Conservation (phyloP, 2,113 vertebrate species). For the Amphiprion percula region DNA sequence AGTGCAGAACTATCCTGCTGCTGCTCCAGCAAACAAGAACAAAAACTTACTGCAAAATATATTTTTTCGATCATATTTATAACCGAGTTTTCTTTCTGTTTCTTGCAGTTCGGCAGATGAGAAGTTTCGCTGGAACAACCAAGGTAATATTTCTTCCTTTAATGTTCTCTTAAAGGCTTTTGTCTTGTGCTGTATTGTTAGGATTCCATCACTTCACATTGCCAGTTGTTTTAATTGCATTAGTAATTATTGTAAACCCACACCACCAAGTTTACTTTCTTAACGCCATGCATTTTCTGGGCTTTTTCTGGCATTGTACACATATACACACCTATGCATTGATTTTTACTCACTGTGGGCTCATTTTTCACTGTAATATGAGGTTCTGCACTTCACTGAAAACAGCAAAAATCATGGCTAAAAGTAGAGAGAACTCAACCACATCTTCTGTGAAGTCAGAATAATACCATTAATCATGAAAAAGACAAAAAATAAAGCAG, state of each 20-base stretch:
- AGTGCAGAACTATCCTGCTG: not conserved
- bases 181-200: slow-evolving; percentile 30
- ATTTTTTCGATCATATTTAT: slow-evolving; percentile 7
- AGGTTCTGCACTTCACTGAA: too few species aligned
- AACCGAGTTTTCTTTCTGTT: slow-evolving; percentile 48
- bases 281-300: too few species aligned
- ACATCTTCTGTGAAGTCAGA: too few species aligned
- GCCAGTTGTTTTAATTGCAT: slow-evolving; percentile 33
- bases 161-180: slow-evolving; percentile 7
- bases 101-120: slow-evolving; percentile 95
- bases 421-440: too few species aligned
- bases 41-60: not conserved
- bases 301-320: not conserved
- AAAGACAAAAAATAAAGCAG: too few species aligned
- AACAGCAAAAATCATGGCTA: too few species aligned
- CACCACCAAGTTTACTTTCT: not conserved
- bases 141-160: slow-evolving; percentile 87
- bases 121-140: slow-evolving; percentile 98
- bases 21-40: not conserved
- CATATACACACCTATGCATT: not conserved
- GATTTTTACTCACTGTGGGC: too few species aligned
- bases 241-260: slow-evolving; percentile 8
- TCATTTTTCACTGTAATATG: too few species aligned
- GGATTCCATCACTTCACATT: not conserved
- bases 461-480: too few species aligned